Evolutionary conservation across 2,888 invertebrate genomes (phyloP), one percentile per base, ranked within the genome.

Genomic region (Aporophyla nigra): DNA sequence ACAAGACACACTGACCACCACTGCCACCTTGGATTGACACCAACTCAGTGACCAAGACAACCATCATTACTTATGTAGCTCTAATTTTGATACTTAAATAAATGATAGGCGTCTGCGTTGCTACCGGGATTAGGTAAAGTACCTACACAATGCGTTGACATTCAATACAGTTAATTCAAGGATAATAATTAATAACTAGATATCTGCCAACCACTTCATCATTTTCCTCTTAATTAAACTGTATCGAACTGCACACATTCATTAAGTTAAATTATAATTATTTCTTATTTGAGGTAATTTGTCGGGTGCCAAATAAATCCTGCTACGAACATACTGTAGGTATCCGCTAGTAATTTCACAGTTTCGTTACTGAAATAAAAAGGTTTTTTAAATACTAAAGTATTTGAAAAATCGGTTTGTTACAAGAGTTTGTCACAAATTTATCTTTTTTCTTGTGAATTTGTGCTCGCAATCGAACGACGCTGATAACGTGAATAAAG

Each of bases 191-290:
- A 61, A 80, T 59, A 51, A 65, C 40, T 49, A 65, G 46, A 24
- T 54, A 71, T 56, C 54, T 24, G 51, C 21, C 19, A 14, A 19
- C 53, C 27, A 58, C 27, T 70, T 62, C 69, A 83, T 53, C 24
- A 61, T 82, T 83, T 82, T 78, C 81, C 84, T 82, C 66, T 49
- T 70, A 61, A 83, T 78, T 83, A 53, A 71, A 78, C 33, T 12
- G 14, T 14, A 70, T 56, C 9, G 72, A 72, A 53, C 54, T 69
- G 59, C 65, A 65, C 65, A 66, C 24, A 24, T 70, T 68, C 40
- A 83, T 58, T 83, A 61, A 40, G 10, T 49, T 59, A 51, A 40
- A 68, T 67, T 56, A 49, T 40, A 53, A 82, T 76, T 58, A 33
- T 56, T 81, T 54, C 9, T 33, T 56, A 51, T 33, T 56, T 61